Percentiles rank a stretch among this genome's conserved stretches.
phyloP scores from a whole-genome alignment of 2,888 invertebrate species.

The Cerastis leucographa region DNA sequence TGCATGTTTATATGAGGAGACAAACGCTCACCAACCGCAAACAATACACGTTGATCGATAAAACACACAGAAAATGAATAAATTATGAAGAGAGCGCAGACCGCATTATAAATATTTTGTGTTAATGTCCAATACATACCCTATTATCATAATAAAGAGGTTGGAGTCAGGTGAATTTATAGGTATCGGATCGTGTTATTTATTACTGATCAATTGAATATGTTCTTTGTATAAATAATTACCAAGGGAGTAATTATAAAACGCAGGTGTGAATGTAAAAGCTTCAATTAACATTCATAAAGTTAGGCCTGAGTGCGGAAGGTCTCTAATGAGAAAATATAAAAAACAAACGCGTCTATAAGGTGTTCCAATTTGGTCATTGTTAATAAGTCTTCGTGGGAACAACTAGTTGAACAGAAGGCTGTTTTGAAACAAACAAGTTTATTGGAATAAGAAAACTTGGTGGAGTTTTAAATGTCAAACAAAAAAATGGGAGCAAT shows the following conservation, averaged over 20 bases:
- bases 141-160: constrained; percentile 71
- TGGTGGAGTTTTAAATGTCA: constrained; percentile 31
- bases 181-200: constrained; percentile 57
- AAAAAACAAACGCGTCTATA: constrained; percentile 70
- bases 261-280: constrained; percentile 66
- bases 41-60: constrained; percentile 81
- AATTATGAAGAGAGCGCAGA: constrained; percentile 76
- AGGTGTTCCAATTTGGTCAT: constrained; percentile 66
- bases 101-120: constrained; percentile 78
- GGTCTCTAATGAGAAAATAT: constrained; percentile 70
- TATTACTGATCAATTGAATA: constrained; percentile 63
- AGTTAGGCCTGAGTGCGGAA: constrained; percentile 54
- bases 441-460: constrained; percentile 36
- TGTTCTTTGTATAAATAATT: constrained; percentile 50
- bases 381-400: constrained; percentile 59
- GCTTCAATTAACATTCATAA: constrained; percentile 69
- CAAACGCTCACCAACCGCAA: constrained; percentile 74
- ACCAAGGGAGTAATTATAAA: constrained; percentile 63
- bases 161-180: constrained; percentile 60
- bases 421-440: constrained; percentile 45
- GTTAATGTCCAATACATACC: constrained; percentile 72
- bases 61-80: constrained; percentile 83
- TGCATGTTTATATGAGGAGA: constrained; percentile 73
- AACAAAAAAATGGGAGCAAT: constrained; percentile 41
- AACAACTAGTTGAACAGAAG: constrained; percentile 45